Percentiles rank a stretch among this genome's conserved stretches.
Conservation (phyloP, 1,140 invertebrate genomes). For the Theocolax elegans region DNA sequence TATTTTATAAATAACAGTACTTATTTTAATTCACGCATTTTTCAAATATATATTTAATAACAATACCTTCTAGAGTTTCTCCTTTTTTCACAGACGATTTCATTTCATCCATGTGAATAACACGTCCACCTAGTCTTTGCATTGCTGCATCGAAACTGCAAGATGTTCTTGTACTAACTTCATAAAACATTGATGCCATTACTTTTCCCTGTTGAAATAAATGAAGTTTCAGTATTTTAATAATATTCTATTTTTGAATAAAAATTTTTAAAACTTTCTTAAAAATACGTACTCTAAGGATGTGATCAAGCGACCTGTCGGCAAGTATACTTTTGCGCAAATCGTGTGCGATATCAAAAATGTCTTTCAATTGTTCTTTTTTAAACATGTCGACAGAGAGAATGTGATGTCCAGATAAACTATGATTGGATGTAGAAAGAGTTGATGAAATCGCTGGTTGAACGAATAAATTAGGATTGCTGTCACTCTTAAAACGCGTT, state of each 20-base stretch:
- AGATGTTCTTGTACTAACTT: constrained; percentile 95
- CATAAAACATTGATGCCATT: constrained; percentile 97
- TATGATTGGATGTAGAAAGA: constrained; percentile 59
- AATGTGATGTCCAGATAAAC: constrained; percentile 83
- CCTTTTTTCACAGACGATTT: constrained; percentile 97
- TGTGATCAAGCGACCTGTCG: constrained; percentile 85
- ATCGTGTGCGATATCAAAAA: constrained; percentile 94
- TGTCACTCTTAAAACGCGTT: constrained; percentile 58
- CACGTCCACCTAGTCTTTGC: constrained; percentile 91
- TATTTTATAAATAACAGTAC: not conserved
- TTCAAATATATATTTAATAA: not conserved
- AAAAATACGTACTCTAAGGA: constrained; percentile 74
- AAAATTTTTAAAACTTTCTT: not conserved
- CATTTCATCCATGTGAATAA: constrained; percentile 88
- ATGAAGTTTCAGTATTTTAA: not conserved
- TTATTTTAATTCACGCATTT: not conserved
- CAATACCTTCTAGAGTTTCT: constrained; percentile 87
- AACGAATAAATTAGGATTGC: constrained; percentile 50
- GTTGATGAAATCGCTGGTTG: constrained; percentile 37
- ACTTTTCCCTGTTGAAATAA: constrained; percentile 80
- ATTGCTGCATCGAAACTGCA: constrained; percentile 97
- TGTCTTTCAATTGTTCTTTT: constrained; percentile 91
- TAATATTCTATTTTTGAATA: not conserved
- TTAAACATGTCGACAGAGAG: constrained; percentile 87
- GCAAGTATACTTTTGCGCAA: constrained; percentile 85